These are phyloP conservation scores for Drosophila maculinotata DNA, from an alignment of 2,888 invertebrate genomes.

Conservation along the genomic window DNA sequence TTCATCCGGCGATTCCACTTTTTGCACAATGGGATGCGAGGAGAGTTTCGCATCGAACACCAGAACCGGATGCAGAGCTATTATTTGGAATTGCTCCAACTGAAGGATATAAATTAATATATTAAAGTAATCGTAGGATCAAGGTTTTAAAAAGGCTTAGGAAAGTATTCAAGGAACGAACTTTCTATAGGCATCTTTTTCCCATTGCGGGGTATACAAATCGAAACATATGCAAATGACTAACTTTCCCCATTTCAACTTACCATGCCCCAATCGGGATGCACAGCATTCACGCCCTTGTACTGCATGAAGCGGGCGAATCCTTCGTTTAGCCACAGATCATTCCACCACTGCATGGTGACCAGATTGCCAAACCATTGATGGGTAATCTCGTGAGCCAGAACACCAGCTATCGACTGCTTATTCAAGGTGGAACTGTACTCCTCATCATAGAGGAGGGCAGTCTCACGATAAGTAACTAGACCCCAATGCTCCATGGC, in stretches of 20 bases:
- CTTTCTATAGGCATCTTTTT: no score
- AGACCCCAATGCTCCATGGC: slow-evolving; percentile 99
- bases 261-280: slow-evolving; percentile 93
- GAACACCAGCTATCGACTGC: slow-evolving; percentile 90
- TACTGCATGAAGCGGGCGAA: slow-evolving; percentile 95
- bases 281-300: slow-evolving; percentile 89
- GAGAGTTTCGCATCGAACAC: slow-evolving; percentile 90
- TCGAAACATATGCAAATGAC: no score
- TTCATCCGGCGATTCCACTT: slow-evolving; percentile 93
- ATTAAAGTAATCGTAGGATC: no score
- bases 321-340: slow-evolving; percentile 96
- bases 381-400: slow-evolving; percentile 97
- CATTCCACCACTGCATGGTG: slow-evolving; percentile 97
- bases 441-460: slow-evolving; percentile 90
- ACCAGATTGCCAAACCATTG: slow-evolving; percentile 97
- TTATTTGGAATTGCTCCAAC: slow-evolving; percentile 91
- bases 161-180: no score
- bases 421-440: slow-evolving; percentile 91
- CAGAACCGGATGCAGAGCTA: slow-evolving; percentile 90
- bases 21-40: slow-evolving; percentile 95
- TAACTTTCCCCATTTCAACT: no score
- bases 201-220: no score
- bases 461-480: slow-evolving; percentile 95
- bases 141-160: slow-evolving; percentile 17
- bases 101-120: slow-evolving; percentile 83